Evolutionary conservation across 2,888 invertebrate species (phyloP).

Genomic region (Xylocampa areola): DNA sequence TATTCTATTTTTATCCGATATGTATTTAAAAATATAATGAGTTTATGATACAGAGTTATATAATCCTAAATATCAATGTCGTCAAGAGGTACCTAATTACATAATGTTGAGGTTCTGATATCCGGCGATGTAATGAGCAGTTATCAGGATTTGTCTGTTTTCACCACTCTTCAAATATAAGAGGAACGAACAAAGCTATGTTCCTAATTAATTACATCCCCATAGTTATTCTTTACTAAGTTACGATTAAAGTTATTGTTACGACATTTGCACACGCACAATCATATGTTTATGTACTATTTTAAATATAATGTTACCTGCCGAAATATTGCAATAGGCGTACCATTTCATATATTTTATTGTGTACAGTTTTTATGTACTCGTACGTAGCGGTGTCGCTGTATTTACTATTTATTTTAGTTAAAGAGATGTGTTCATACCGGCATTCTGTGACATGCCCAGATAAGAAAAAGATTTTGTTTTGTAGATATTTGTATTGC

Average conservation of each 20-base stretch:
- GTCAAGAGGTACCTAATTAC: conserved; percentile 11
- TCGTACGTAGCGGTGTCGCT: conserved; percentile 46
- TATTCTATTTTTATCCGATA: no score
- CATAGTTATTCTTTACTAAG: conserved; percentile 38
- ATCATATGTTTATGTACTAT: conserved; percentile 53
- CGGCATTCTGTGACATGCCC: conserved; percentile 77
- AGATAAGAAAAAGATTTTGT: conserved; percentile 60
- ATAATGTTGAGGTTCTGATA: not conserved
- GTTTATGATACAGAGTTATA: no score
- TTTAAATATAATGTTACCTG: conserved; percentile 62
- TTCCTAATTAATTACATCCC: conserved; percentile 33
- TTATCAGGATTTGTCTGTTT: conserved; percentile 17
- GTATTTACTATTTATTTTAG: conserved; percentile 67
- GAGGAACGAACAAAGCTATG: conserved; percentile 20
- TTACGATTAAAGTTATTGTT: conserved; percentile 53
- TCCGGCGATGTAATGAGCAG: conserved; percentile 25
- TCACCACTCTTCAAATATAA: conserved; percentile 20
- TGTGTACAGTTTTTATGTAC: conserved; percentile 58
- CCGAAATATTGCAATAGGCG: conserved; percentile 60
- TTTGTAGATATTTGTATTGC: conserved; percentile 59
- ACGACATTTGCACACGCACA: conserved; percentile 60
- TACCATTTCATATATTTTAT: conserved; percentile 58
- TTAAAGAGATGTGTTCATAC: conserved; percentile 74
- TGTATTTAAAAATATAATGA: no score
- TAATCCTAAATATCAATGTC: no score